Conservation (phyloP, 2,888 invertebrate genomes). For the Hirtodrosophila histrioides region DNA sequence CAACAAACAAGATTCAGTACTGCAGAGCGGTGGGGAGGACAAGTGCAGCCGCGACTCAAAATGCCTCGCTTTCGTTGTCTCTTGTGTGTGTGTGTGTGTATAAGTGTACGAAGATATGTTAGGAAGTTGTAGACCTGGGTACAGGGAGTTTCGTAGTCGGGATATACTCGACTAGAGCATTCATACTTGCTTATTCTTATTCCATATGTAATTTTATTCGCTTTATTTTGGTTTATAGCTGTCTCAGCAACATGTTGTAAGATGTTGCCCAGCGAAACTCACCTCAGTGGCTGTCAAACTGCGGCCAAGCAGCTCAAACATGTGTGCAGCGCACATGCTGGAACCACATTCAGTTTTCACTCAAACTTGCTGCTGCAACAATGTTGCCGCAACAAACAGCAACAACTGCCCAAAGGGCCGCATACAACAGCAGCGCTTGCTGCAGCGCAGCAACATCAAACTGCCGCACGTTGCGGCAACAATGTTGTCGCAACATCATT, state of each 20-base stretch:
- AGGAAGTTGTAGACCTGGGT: no score
- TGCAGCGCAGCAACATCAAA: not conserved
- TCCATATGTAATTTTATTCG: no score
- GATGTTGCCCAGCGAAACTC: constrained; percentile 15
- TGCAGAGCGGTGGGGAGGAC: no score
- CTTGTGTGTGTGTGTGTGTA: no score
- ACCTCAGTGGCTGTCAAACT: constrained; percentile 33
- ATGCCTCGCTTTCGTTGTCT: no score
- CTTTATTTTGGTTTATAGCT: not conserved
- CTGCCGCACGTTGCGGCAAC: constrained; percentile 34
- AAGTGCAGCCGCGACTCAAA: no score
- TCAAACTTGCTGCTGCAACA: constrained; percentile 20
- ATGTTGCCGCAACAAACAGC: not conserved
- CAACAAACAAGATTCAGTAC: no score
- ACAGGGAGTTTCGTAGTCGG: no score
- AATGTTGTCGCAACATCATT: constrained; percentile 57
- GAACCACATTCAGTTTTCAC: constrained; percentile 4
- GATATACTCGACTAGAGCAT: no score
- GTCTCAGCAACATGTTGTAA: constrained; percentile 15
- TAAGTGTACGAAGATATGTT: no score
- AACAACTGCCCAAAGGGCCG: not conserved
- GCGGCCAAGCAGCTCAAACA: constrained; percentile 20
- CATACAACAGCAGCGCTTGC: not conserved
- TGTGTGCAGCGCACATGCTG: constrained; percentile 16
- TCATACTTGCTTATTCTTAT: no score